Base-by-base conservation (phyloP, 2,888 invertebrate species). In the Lasius fuliginosus region DNA sequence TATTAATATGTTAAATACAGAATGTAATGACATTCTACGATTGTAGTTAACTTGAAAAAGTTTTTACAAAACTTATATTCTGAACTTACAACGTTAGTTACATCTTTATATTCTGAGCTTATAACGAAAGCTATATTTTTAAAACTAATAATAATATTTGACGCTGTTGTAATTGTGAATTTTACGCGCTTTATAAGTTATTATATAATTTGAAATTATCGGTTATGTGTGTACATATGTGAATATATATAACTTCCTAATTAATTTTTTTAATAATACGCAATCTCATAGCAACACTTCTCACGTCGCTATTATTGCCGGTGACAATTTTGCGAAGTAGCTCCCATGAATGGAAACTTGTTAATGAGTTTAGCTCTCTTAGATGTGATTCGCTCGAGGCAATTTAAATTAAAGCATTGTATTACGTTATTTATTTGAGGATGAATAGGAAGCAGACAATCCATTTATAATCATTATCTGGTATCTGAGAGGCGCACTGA, bases 321-420 rank as follows among this genome's bases (percentile, higher is more conserved):
- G 30, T 81, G 60, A 73, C 58, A 69, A 77, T 81, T 71, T 81
- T 73, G 60, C 27, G 3, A 81, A 81, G 46, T 46, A 60, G 9
- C 46, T 36, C 18, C 9, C 46, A 42, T 60, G 60, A 81, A 81
- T 81, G 12, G 73, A 81, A 73, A 81, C 79, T 81, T 73, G 79
- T 81, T 81, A 81, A 81, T 81, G 79, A 73, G 73, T 73, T 81
- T 81, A 73, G 46, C 46, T 69, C 33, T 46, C 71, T 23, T 71
- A 60, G 8, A 79, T 60, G 18, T 62, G 58, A 81, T 73, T 73
- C 36, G 49, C 79, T 23, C 60, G 60, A 36, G 73, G 73, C 49
- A 73, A 81, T 81, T 73, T 81, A 81, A 81, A 81, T 58, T 73
- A 73, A 81, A 81, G 73, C 73, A 81, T 81, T 73, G 79, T 62